Conservation (phyloP, 2,888 invertebrate genomes). For the Balanococcus diminutus region DNA sequence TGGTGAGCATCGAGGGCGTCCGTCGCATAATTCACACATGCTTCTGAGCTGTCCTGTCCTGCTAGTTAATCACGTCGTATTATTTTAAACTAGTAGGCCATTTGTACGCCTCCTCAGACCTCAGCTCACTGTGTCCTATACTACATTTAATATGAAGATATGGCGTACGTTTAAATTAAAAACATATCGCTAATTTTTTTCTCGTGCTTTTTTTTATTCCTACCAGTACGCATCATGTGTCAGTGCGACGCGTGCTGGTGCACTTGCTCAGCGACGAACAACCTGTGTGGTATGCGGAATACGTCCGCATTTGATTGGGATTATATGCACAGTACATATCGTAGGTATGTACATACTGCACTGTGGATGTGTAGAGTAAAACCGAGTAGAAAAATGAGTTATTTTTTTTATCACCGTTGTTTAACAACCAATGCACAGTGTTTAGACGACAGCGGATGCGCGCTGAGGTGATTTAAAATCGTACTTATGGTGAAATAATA, state of each 20-base stretch:
- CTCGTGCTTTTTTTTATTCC: neutral
- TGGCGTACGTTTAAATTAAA: neutral
- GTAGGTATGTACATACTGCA: neutral
- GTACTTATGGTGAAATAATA: neutral
- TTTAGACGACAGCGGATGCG: neutral
- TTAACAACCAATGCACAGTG: neutral
- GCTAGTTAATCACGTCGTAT: neutral
- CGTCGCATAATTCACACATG: constrained; percentile 15
- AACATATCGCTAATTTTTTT: neutral
- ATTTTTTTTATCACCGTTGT: neutral
- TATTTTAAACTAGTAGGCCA: constrained; percentile 7
- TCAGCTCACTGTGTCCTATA: neutral
- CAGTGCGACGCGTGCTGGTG: neutral
- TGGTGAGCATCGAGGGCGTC: neutral
- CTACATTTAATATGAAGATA: too few species aligned
- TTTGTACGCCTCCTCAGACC: constrained; percentile 12
- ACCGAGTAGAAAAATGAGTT: neutral
- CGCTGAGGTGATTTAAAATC: neutral
- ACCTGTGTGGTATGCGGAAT: constrained; percentile 26
- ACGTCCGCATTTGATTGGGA: neutral
- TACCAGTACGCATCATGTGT: neutral
- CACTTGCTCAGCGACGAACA: constrained; percentile 3
- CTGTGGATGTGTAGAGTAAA: neutral
- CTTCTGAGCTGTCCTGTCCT: neutral
- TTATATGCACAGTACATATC: neutral